These are phyloP conservation scores for Tetragonula clypearis DNA, from an alignment of 1,140 invertebrate species.

Conservation along the genomic window DNA sequence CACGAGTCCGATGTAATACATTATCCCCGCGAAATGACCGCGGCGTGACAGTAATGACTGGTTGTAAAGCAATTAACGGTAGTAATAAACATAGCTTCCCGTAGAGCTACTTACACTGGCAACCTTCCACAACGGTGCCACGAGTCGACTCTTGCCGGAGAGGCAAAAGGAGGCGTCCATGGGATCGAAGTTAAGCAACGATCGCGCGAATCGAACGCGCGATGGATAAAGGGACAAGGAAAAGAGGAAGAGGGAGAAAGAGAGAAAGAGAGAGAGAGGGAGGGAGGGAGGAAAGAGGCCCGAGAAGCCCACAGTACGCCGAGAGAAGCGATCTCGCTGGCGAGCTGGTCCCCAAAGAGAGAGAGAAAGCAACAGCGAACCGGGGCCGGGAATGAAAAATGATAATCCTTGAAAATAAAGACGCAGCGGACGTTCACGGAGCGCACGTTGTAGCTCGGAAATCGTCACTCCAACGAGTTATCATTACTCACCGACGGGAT, in stretches of 20 bases:
- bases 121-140: background rate
- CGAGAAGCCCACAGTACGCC: background rate
- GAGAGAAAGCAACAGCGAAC: background rate
- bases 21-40: conserved; percentile 70
- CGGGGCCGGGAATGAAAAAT: conserved; percentile 39
- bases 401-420: conserved; percentile 50
- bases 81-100: conserved; percentile 64
- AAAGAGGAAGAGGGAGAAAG: background rate
- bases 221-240: conserved; percentile 18
- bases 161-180: conserved; percentile 12
- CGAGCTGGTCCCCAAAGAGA: background rate
- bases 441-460: conserved; percentile 35
- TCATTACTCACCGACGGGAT: conserved; percentile 49
- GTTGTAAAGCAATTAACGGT: conserved; percentile 70
- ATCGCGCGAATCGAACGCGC: conserved; percentile 29
- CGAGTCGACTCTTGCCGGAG: background rate
- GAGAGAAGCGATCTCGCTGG: background rate
- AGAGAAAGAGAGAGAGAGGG: background rate
- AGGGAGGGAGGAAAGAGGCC: background rate
- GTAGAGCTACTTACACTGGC: conserved; percentile 38
- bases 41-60: conserved; percentile 66
- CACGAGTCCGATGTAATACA: conserved; percentile 62
- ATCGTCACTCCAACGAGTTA: conserved; percentile 51
- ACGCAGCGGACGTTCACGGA: conserved; percentile 5
- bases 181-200: conserved; percentile 33